A percentile compares a stretch with the other conserved stretches of the same genome.
Evolutionary conservation across 2,888 invertebrate genomes (phyloP).

Genomic region (Drosophila siamana): DNA sequence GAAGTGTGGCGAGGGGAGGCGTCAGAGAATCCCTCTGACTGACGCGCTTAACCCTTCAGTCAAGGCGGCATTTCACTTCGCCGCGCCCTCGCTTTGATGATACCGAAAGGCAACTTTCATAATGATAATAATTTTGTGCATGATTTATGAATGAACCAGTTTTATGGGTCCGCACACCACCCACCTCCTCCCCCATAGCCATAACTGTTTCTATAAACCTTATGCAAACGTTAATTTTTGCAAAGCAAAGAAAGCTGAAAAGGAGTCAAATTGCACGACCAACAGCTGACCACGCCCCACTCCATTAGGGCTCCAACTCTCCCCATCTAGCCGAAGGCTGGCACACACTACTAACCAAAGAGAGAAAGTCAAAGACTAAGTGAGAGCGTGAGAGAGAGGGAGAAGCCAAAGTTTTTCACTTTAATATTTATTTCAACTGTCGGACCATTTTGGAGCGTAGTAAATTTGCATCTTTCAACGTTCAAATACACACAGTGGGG

Average conservation of each 20-base stretch:
- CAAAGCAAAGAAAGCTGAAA: slow-evolving; percentile 46
- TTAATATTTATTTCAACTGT: slow-evolving; percentile 80
- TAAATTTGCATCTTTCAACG: slow-evolving; percentile 80
- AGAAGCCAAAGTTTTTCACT: slow-evolving; percentile 64
- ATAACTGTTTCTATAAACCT: slow-evolving; percentile 60
- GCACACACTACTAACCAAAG: slow-evolving; percentile 22
- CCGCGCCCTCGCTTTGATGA: slow-evolving; percentile 52
- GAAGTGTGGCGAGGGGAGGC: too few relatives aligned
- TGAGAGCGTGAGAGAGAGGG: background rate
- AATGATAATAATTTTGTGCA: slow-evolving; percentile 81
- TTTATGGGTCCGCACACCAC: slow-evolving; percentile 71
- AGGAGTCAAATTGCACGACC: slow-evolving; percentile 36
- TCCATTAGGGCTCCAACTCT: slow-evolving; percentile 28
- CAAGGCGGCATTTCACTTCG: slow-evolving; percentile 35
- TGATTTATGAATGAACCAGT: slow-evolving; percentile 80
- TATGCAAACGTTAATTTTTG: slow-evolving; percentile 76
- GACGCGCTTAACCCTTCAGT: slow-evolving; percentile 73
- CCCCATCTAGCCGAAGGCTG: slow-evolving; percentile 27
- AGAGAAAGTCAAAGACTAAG: background rate
- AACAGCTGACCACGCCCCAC: slow-evolving; percentile 41
- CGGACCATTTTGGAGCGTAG: slow-evolving; percentile 65
- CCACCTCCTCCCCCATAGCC: slow-evolving; percentile 35
- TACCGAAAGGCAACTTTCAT: slow-evolving; percentile 78
- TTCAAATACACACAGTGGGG: slow-evolving; percentile 64
- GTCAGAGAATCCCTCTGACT: slow-evolving; percentile 41